Evolutionary conservation across 2,113 vertebrate species (phyloP).

Genomic region (Circaetus gallicus): DNA sequence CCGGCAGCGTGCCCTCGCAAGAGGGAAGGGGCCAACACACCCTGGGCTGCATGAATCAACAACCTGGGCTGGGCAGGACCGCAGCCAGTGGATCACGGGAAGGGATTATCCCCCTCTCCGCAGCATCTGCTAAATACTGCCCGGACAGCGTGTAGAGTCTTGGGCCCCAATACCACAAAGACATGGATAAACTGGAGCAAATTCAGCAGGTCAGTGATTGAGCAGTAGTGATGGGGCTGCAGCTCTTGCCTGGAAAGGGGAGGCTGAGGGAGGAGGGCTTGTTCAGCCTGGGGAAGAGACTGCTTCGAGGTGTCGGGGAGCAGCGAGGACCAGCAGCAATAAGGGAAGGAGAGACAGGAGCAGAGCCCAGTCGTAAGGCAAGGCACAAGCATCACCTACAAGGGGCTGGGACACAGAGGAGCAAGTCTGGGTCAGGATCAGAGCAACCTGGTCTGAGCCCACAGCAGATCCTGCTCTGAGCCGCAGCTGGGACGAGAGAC

Average conservation of each 20-base stretch:
- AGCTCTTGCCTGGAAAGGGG: not conserved
- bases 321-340: not conserved
- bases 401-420: not conserved
- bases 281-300: too few relatives aligned
- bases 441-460: not conserved
- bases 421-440: not conserved
- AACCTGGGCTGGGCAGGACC: not conserved
- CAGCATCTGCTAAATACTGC: not conserved
- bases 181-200: not conserved
- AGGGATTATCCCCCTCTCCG: not conserved
- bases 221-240: not conserved
- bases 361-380: not conserved
- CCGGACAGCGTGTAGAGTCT: not conserved
- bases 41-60: not conserved
- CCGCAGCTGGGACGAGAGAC: not conserved
- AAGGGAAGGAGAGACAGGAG: not conserved
- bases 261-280: not conserved
- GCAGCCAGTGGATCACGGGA: not conserved
- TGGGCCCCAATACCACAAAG: not conserved
- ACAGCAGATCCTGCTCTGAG: not conserved
- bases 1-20: not conserved
- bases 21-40: not conserved
- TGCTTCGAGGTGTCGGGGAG: not conserved
- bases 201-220: not conserved
- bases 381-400: too few relatives aligned